Conservation (phyloP, 2,113 vertebrate genomes). For the Jaculus jaculus region DNA sequence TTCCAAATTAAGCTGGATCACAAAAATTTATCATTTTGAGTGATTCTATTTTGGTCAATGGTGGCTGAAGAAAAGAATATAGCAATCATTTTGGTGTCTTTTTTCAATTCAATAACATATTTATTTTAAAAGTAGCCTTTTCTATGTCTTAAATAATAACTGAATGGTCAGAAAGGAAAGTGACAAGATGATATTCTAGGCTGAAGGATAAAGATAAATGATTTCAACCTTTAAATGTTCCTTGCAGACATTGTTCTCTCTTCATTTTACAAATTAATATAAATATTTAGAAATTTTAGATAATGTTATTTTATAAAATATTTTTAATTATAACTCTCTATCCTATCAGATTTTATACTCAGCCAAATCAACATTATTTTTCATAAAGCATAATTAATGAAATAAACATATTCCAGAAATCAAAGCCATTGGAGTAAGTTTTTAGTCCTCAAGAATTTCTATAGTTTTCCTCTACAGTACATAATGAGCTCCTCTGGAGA, state of each 20-base stretch:
- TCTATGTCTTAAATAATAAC: constrained; percentile 12
- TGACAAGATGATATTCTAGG: neutral
- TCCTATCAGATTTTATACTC: neutral
- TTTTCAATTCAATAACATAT: neutral
- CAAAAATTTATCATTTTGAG: constrained; percentile 33
- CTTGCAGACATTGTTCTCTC: neutral
- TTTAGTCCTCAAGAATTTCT: neutral
- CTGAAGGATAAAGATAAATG: constrained; percentile 26
- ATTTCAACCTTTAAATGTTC: neutral
- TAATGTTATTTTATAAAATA: neutral
- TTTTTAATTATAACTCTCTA: neutral
- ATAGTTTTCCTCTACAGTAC: neutral
- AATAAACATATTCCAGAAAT: neutral
- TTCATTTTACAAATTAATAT: neutral
- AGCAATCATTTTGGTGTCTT: neutral
- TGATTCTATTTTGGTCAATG: constrained; percentile 16
- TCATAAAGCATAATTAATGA: neutral
- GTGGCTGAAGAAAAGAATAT: neutral
- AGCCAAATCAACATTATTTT: neutral
- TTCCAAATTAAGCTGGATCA: neutral
- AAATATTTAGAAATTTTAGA: constrained; percentile 19
- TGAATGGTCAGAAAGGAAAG: neutral
- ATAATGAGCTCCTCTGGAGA: neutral
- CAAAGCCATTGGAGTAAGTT: neutral
- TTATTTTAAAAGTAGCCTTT: neutral